These are phyloP conservation scores for Sitobion miscanthi DNA, from an alignment of 1,140 invertebrate genomes.

Conservation along the genomic window DNA sequence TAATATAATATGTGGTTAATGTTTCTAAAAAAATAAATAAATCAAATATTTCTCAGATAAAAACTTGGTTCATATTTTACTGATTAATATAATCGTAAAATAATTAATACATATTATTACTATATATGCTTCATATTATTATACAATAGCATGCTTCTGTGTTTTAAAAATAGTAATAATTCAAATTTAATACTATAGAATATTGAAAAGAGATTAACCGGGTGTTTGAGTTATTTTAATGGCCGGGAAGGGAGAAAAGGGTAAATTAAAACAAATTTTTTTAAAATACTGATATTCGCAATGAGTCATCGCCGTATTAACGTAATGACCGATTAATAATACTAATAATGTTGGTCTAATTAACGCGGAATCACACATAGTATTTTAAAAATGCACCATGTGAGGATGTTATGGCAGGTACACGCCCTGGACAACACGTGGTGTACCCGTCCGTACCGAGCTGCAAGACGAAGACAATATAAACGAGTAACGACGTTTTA, in stretches of 20 bases:
- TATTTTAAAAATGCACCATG: not conserved
- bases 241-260: not conserved
- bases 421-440: not conserved
- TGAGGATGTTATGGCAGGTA: no score
- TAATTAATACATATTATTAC: not conserved
- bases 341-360: not conserved
- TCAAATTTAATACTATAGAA: not conserved
- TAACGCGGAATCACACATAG: not conserved
- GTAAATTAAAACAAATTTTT: not conserved
- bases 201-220: not conserved
- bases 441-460: no score
- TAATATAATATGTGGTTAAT: not conserved
- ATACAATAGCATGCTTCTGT: not conserved
- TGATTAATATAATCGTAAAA: not conserved
- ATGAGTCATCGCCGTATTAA: not conserved
- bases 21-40: not conserved
- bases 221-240: not conserved
- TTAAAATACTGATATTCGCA: not conserved
- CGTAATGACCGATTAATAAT: not conserved
- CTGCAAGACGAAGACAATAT: not conserved
- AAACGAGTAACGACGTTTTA: not conserved
- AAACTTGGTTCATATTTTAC: not conserved
- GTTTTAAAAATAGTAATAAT: not conserved
- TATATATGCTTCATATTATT: not conserved
- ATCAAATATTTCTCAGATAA: not conserved